Base-by-base conservation (phyloP, 2,113 vertebrate species). In the Xyrauchen texanus region DNA sequence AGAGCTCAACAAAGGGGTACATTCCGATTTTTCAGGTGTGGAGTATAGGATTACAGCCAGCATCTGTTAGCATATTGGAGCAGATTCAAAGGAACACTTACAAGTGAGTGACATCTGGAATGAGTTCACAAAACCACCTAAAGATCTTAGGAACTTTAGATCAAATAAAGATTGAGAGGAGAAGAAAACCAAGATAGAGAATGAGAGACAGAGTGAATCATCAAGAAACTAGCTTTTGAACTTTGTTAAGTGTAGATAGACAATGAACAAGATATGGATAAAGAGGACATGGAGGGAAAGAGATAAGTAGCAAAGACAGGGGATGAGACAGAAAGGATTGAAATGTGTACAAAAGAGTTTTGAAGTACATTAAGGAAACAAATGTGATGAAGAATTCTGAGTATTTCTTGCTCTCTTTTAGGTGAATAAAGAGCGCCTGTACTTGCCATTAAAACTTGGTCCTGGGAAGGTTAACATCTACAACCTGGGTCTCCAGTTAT, bases 361-460 rank as follows among this genome's bases (percentile, higher is more conserved):
- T 34, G 21, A 34, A 34, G 1, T 34, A 34, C 9, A 3, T 53
- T 8, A 12, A 57, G n/a, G 6, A 57, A 53, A 3, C 3, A 53
- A 53, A 10, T 6, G n/a, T 57, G 55, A 6, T 6, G 6, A 13
- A 58, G 53, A 55, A 34, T 34, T 34, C 21, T 1, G 0, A n/a
- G 12, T 49, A 13, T 78, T 7, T 47, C 6, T 0, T 82, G 82
- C 55, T 78, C 64, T 34, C 21, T 69, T 44, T 81, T 87, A 99
- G 98, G 87, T 99, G 72, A 99, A 99, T 8, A 88, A 94, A 0
- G 96, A 99, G 77, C 94, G 96, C 6, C 87, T 99, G 64, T 95
- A 96, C 86, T 86, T 98, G 46, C 98, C 98, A 47, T 84, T 99
- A 86, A 98, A 96, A 88, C 86, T 99, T 89, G 95, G 96, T 6